phyloP scores from a whole-genome alignment of 2,888 invertebrate genomes.

The Drosophila meridionalis region DNA sequence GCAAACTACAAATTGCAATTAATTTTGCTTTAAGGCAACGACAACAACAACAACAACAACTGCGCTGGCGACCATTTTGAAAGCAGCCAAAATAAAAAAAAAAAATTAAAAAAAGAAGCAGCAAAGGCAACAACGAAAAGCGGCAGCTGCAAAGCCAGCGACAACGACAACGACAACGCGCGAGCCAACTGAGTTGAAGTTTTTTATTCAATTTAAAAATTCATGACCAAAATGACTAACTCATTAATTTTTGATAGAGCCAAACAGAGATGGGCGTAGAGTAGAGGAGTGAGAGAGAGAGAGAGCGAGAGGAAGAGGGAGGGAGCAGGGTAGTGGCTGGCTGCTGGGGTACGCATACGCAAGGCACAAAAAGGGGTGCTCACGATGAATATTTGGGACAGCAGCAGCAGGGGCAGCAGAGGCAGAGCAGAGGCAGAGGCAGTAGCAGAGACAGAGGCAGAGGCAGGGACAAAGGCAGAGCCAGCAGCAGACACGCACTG shows the following conservation, averaged over 20 bases:
- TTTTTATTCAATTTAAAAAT: constrained; percentile 79
- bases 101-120: constrained; percentile 4
- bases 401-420: constrained; percentile 12
- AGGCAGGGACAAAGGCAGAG: constrained; percentile 2
- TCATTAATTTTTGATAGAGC: constrained; percentile 78
- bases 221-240: constrained; percentile 79
- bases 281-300: background rate
- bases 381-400: constrained; percentile 66
- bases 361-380: constrained; percentile 57
- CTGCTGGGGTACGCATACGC: constrained; percentile 36
- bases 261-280: constrained; percentile 33
- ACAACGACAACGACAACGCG: constrained; percentile 12
- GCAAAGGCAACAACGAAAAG: constrained; percentile 38
- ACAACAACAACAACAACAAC: constrained; percentile 17
- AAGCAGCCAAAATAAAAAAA: constrained; percentile 39
- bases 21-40: constrained; percentile 60
- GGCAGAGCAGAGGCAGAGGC: background rate
- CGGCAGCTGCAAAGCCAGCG: constrained; percentile 66
- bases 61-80: constrained; percentile 71
- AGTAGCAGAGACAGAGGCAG: background rate
- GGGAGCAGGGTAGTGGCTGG: background rate
- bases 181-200: constrained; percentile 66
- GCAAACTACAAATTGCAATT: constrained; percentile 69
- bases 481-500: constrained; percentile 11
- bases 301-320: background rate